phyloP scores from a whole-genome alignment of 2,797 vertebrate genomes.

The Anabacerthia variegaticeps region DNA sequence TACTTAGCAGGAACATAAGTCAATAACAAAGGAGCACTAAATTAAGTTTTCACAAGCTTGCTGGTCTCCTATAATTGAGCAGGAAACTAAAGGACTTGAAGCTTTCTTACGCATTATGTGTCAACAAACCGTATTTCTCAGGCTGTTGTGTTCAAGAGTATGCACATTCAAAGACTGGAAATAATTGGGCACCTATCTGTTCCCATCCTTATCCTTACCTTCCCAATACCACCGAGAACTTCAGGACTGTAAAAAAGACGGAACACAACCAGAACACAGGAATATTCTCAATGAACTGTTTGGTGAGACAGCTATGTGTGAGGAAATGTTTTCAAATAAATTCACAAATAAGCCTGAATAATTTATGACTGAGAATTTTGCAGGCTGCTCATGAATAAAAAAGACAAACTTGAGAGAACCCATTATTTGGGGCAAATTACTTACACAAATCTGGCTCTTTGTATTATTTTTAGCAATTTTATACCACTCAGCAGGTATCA shows the following conservation, averaged over 20 bases:
- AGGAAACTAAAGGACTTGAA: neutral
- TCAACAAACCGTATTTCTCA: neutral
- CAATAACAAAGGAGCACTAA: conserved; percentile 39
- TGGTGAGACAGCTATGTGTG: neutral
- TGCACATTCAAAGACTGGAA: neutral
- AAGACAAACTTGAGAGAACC: neutral
- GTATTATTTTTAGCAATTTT: neutral
- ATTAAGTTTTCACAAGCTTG: conserved; percentile 8
- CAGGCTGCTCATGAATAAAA: neutral
- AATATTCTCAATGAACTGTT: neutral
- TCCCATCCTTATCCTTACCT: neutral
- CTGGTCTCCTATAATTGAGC: neutral
- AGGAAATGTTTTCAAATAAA: conserved; percentile 11
- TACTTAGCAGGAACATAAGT: neutral
- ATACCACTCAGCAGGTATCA: neutral
- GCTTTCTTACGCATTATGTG: neutral
- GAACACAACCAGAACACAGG: neutral
- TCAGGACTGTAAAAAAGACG: neutral
- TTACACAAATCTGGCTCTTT: neutral
- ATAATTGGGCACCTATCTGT: neutral
- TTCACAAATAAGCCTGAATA: conserved; percentile 35
- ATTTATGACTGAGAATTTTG: neutral
- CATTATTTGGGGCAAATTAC: conserved; percentile 11
- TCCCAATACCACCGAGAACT: neutral
- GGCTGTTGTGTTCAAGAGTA: neutral